Evolutionary conservation across 2,113 vertebrate genomes (phyloP).

Genomic region (Bucco capensis): DNA sequence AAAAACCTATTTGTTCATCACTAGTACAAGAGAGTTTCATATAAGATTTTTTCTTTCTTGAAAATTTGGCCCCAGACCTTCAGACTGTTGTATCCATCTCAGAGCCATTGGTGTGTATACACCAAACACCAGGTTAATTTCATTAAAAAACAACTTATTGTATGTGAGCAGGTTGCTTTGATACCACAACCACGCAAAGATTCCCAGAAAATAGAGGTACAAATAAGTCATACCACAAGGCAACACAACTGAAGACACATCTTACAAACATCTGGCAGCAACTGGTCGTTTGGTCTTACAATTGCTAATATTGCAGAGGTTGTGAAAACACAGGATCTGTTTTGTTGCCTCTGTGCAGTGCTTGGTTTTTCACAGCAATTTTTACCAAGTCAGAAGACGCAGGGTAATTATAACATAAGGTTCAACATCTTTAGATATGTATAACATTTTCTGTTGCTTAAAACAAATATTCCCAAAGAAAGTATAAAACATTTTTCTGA

Average conservation of each 20-base stretch:
- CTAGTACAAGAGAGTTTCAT: slow-evolving; percentile 22
- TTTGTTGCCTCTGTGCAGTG: slow-evolving; percentile 54
- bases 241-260: slow-evolving; percentile 24
- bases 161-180: slow-evolving; percentile 35
- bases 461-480: slow-evolving; percentile 82
- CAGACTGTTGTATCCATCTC: neutral
- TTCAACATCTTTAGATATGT: slow-evolving; percentile 79
- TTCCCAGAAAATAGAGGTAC: slow-evolving; percentile 39
- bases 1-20: neutral
- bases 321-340: slow-evolving; percentile 53
- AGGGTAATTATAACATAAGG: slow-evolving; percentile 75
- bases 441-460: slow-evolving; percentile 77
- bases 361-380: slow-evolving; percentile 53
- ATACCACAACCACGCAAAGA: neutral
- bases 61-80: neutral
- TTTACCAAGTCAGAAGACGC: slow-evolving; percentile 67
- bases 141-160: slow-evolving; percentile 20
- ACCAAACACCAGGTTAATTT: slow-evolving; percentile 20
- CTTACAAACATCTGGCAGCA: slow-evolving; percentile 68
- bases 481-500: slow-evolving; percentile 81
- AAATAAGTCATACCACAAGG: slow-evolving; percentile 13
- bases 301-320: slow-evolving; percentile 45
- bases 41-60: slow-evolving; percentile 14
- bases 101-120: neutral
- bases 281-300: slow-evolving; percentile 9